Percentiles rank a stretch among this genome's conserved stretches.
Evolutionary conservation across 2,797 vertebrate genomes (phyloP).

Genomic region (Vultur gryphus): DNA sequence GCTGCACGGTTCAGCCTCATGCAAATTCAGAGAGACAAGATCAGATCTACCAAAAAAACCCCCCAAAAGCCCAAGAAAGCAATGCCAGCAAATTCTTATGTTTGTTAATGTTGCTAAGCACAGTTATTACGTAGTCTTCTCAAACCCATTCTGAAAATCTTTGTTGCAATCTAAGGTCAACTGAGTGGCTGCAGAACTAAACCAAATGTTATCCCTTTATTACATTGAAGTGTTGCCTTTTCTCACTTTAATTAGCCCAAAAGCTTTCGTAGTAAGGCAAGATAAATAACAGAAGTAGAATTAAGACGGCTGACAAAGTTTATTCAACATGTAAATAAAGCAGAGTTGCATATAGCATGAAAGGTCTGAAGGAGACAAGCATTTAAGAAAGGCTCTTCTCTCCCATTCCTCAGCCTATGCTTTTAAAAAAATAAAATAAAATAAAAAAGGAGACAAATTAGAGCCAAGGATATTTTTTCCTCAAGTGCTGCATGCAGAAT

Average conservation of each 20-base stretch:
- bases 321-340: not conserved
- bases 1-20: not conserved
- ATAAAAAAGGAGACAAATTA: not conserved
- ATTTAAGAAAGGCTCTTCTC: not conserved
- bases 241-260: not conserved
- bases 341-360: not conserved
- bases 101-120: not conserved
- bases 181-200: not conserved
- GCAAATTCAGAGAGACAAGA: not conserved
- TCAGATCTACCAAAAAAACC: not conserved
- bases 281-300: not conserved
- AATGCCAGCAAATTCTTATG: not conserved
- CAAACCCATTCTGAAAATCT: not conserved
- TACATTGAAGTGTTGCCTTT: not conserved
- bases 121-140: not conserved
- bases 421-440: not conserved
- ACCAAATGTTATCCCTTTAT: not conserved
- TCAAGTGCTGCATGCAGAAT: not conserved
- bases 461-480: not conserved
- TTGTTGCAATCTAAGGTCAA: not conserved
- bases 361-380: not conserved
- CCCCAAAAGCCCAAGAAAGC: not conserved
- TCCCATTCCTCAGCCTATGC: not conserved
- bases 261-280: not conserved
- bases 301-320: not conserved